These are phyloP conservation scores for Bradypus variegatus DNA, from an alignment of 2,797 vertebrate genomes.

Conservation along the genomic window DNA sequence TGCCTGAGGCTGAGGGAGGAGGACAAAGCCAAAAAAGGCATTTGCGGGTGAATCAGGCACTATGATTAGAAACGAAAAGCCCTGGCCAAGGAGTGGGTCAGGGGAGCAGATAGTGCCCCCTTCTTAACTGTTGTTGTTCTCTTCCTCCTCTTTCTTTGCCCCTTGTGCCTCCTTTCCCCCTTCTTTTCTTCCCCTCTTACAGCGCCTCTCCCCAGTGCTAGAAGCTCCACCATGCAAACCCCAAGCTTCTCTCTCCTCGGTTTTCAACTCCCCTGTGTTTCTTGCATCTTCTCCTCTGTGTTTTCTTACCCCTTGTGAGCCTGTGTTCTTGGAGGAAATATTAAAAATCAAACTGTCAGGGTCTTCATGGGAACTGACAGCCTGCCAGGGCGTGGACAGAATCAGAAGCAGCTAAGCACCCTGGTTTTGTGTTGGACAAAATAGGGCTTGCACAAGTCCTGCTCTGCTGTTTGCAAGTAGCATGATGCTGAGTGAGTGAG, in stretches of 20 bases:
- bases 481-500: accelerated
- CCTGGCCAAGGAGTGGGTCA: neutral
- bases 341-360: neutral
- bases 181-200: neutral
- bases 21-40: neutral
- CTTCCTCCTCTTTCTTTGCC: neutral
- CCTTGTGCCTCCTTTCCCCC: neutral
- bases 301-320: neutral
- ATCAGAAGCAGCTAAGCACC: neutral
- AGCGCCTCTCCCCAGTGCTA: neutral
- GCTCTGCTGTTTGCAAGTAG: neutral
- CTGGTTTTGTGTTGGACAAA: neutral
- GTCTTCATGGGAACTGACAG: neutral
- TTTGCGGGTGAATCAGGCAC: neutral
- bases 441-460: neutral
- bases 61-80: accelerated
- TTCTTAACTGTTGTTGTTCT: neutral
- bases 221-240: neutral
- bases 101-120: neutral
- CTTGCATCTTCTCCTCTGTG: neutral
- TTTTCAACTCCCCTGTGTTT: accelerated
- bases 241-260: neutral
- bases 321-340: neutral
- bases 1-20: neutral
- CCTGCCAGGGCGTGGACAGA: neutral